Conservation (phyloP, 2,797 vertebrate genomes). For the Chelon auratus region DNA sequence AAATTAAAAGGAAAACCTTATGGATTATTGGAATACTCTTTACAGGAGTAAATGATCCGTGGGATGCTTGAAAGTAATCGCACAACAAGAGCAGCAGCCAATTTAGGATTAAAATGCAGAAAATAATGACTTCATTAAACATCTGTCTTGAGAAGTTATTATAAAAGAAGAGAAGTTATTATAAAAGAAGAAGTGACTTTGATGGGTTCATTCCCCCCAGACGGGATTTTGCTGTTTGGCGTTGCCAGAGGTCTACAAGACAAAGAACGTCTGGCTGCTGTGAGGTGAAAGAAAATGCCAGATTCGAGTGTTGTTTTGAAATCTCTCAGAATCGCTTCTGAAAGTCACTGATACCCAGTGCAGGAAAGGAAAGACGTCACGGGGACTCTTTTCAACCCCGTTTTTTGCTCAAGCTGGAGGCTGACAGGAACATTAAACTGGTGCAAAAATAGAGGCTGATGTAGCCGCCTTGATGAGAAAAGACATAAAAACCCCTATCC, state of each 20-base stretch:
- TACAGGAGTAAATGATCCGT: background rate
- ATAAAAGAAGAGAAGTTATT: slow-evolving; percentile 27
- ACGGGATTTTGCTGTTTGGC: background rate
- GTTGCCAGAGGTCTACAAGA: background rate
- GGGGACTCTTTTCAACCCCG: slow-evolving; percentile 24
- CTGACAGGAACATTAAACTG: slow-evolving; percentile 39
- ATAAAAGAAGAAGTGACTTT: slow-evolving; percentile 24
- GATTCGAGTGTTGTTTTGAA: slow-evolving; percentile 20
- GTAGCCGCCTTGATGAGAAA: slow-evolving; percentile 14
- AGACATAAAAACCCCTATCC: slow-evolving; percentile 17
- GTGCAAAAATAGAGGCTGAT: slow-evolving; percentile 30
- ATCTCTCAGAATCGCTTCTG: slow-evolving; percentile 23
- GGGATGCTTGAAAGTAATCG: slow-evolving; percentile 11
- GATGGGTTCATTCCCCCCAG: slow-evolving; percentile 34
- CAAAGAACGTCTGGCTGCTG: slow-evolving; percentile 18
- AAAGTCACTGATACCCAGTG: slow-evolving; percentile 21
- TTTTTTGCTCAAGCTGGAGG: slow-evolving; percentile 29
- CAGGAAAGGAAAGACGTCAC: slow-evolving; percentile 19
- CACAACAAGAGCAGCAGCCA: slow-evolving; percentile 2
- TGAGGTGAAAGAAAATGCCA: slow-evolving; percentile 24
- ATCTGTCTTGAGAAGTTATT: slow-evolving; percentile 28
- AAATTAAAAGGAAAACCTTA: background rate
- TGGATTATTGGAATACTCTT: background rate
- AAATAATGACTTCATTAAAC: slow-evolving; percentile 9
- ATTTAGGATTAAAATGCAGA: slow-evolving; percentile 3